A percentile compares a stretch with the other conserved stretches of the same genome.
phyloP scores from a whole-genome alignment of 2,888 invertebrate genomes.

The Platerodrilus igneus region DNA sequence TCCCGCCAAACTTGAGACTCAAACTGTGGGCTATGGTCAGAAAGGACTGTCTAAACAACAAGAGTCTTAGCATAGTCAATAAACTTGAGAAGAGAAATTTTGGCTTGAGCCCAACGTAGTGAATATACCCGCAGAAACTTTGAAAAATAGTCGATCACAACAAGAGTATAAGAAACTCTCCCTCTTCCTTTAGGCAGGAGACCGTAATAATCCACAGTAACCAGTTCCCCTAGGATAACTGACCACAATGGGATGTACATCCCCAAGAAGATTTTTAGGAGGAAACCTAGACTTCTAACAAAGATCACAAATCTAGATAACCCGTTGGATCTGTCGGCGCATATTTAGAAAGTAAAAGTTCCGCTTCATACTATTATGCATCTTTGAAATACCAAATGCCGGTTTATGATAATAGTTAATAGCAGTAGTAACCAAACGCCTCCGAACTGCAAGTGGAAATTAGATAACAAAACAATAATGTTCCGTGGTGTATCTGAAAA shows the following conservation, averaged over 20 bases:
- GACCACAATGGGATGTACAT: constrained; percentile 11
- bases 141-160: constrained; percentile 28
- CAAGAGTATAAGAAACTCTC: constrained; percentile 26
- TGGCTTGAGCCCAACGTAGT: constrained; percentile 23
- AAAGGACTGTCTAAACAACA: not conserved
- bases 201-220: constrained; percentile 24
- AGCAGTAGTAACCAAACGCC: not conserved
- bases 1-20: constrained; percentile 19
- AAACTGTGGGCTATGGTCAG: constrained; percentile 27
- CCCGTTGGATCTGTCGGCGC: not conserved
- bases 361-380: constrained; percentile 5
- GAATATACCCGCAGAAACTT: constrained; percentile 30
- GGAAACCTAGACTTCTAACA: constrained; percentile 19
- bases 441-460: too few relatives aligned
- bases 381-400: constrained; percentile 7
- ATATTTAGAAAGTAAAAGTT: constrained; percentile 8
- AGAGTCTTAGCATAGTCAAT: constrained; percentile 9
- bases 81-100: constrained; percentile 13
- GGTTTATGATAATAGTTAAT: not conserved
- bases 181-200: constrained; percentile 21
- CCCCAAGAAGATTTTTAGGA: not conserved
- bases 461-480: too few relatives aligned
- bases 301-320: constrained; percentile 16
- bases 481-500: too few relatives aligned
- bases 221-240: constrained; percentile 20